A percentile compares a stretch with the other conserved stretches of the same genome.
These are phyloP conservation scores for Callinectes sapidus DNA, from an alignment of 2,888 invertebrate species.

Conservation along the genomic window DNA sequence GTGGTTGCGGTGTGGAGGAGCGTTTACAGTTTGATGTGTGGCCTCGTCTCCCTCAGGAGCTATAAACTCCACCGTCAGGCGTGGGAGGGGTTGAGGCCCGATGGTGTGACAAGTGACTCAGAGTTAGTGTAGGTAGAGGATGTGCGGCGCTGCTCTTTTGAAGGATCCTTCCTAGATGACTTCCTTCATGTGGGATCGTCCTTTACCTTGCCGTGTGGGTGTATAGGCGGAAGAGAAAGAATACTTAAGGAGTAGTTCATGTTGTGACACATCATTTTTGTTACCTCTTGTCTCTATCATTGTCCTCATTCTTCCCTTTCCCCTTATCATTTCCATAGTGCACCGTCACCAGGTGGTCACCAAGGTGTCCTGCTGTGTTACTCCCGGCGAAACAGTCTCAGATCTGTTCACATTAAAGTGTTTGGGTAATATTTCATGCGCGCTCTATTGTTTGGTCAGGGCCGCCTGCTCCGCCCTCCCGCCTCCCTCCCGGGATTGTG, in stretches of 20 bases:
- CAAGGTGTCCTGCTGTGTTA: constrained; percentile 9
- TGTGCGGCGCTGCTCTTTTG: neutral
- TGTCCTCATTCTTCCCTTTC: neutral
- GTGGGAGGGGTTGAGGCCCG: neutral
- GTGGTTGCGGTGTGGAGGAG: neutral
- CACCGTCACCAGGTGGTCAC: neutral
- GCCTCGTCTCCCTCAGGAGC: constrained; percentile 12
- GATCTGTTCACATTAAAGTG: constrained; percentile 55
- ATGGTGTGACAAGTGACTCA: constrained; percentile 15
- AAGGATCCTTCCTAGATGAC: neutral
- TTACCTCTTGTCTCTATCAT: neutral
- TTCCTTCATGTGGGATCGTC: neutral
- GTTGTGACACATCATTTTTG: neutral
- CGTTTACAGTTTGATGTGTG: constrained; percentile 18
- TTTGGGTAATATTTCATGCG: constrained; percentile 56
- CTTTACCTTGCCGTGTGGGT: neutral
- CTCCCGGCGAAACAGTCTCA: constrained; percentile 32
- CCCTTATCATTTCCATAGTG: neutral
- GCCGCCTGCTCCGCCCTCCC: constrained; percentile 5
- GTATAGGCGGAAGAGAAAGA: neutral
- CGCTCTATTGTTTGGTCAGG: constrained; percentile 57
- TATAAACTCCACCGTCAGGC: constrained; percentile 34
- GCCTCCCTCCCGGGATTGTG: neutral
- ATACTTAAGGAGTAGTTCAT: neutral
- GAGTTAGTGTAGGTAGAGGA: neutral